Evolutionary conservation across 2,888 invertebrate genomes (phyloP).

Genomic region (Pristionchus arcanus): DNA sequence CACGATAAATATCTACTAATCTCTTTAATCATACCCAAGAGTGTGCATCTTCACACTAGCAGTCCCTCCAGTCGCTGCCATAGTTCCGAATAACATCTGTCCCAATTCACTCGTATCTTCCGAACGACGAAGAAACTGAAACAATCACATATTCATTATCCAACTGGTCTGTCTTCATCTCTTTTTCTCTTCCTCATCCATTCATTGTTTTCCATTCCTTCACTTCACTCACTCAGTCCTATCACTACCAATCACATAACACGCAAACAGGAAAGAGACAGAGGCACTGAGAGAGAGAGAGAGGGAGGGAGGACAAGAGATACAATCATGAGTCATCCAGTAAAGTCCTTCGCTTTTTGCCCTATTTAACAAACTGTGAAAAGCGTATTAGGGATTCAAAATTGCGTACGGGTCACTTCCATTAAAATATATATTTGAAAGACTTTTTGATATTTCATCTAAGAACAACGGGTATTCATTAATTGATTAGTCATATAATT

Average conservation of each 20-base stretch:
- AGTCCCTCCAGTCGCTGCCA: slow-evolving; percentile 61
- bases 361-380: no score
- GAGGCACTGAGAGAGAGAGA: background rate
- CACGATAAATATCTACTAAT: no score
- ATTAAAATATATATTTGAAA: no score
- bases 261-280: slow-evolving; percentile 8
- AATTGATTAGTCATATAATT: no score
- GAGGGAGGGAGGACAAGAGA: no score
- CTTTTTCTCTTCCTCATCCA: background rate
- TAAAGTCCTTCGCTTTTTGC: no score
- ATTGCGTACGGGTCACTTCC: no score
- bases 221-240: background rate
- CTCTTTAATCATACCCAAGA: slow-evolving; percentile 63
- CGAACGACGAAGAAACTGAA: slow-evolving; percentile 64
- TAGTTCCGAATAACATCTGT: slow-evolving; percentile 72
- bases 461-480: no score
- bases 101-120: slow-evolving; percentile 60
- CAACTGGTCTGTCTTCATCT: background rate
- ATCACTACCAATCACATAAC: slow-evolving; percentile 8
- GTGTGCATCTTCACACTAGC: slow-evolving; percentile 74
- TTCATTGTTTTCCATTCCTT: background rate
- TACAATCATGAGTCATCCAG: no score
- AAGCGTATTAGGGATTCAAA: no score
- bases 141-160: background rate
- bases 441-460: no score